A percentile compares a stretch with the other conserved stretches of the same genome.
Evolutionary conservation across 1,140 invertebrate genomes (phyloP).

Genomic region (Drosophila pectinifera): DNA sequence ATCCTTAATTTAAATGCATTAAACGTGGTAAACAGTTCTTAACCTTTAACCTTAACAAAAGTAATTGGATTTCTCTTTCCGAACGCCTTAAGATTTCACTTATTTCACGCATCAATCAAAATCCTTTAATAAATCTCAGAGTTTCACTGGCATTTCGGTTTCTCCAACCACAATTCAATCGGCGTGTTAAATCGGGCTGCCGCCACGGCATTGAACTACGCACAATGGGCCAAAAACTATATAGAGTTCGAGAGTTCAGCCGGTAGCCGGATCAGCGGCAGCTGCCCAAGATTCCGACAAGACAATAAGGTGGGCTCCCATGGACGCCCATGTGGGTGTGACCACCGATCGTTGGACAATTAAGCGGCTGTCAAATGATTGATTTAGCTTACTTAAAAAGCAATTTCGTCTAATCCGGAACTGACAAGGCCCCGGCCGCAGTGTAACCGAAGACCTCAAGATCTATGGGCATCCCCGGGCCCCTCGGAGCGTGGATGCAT

Average conservation of each 20-base stretch:
- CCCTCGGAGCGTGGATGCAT: conserved; percentile 51
- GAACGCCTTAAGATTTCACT: conserved; percentile 15
- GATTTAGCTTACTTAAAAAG: conserved; percentile 80
- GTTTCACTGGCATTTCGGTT: conserved; percentile 41
- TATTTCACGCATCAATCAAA: conserved; percentile 42
- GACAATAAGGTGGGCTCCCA: conserved; percentile 48
- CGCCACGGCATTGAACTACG: conserved; percentile 56
- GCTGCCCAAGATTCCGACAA: conserved; percentile 32
- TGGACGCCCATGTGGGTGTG: conserved; percentile 47
- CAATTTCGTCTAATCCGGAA: conserved; percentile 72
- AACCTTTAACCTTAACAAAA: neutral
- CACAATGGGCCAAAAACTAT: conserved; percentile 41
- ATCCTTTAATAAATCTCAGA: conserved; percentile 43
- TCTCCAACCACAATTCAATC: conserved; percentile 36
- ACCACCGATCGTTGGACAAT: conserved; percentile 49
- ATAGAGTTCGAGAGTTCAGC: conserved; percentile 60
- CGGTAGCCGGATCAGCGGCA: conserved; percentile 49
- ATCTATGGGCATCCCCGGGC: conserved; percentile 30
- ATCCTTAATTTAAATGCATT: too few relatives aligned
- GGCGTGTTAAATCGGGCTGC: conserved; percentile 21
- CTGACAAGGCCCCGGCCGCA: conserved; percentile 42
- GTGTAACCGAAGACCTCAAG: conserved; percentile 46
- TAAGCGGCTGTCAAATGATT: conserved; percentile 75
- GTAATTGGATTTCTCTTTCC: conserved; percentile 19
- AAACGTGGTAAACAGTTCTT: neutral